Conservation (phyloP, 2,888 invertebrate genomes). For the Epicampocera succincta region DNA sequence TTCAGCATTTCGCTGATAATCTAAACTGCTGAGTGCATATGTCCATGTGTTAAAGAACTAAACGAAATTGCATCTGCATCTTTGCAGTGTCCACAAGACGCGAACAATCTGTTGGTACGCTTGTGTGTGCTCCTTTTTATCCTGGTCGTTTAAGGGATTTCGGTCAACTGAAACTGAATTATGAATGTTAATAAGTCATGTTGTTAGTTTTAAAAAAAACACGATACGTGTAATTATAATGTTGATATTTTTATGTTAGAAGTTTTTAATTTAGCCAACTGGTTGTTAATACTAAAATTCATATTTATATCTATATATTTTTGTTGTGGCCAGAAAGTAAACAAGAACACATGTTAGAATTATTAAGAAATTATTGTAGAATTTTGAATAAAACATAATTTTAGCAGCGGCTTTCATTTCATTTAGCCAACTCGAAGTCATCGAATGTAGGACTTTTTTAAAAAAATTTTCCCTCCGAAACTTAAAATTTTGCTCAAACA, state of each 20-base stretch:
- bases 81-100: conserved; percentile 46
- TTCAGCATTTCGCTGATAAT: conserved; percentile 68
- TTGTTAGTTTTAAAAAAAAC: conserved; percentile 14
- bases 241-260: conserved; percentile 48
- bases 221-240: conserved; percentile 64
- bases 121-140: not conserved
- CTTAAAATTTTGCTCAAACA: too few relatives aligned
- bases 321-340: not conserved
- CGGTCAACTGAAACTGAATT: conserved; percentile 58
- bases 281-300: not conserved
- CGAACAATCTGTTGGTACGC: conserved; percentile 1
- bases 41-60: conserved; percentile 65
- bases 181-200: conserved; percentile 53
- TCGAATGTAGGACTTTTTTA: too few relatives aligned
- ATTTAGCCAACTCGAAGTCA: too few relatives aligned
- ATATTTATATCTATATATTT: not conserved
- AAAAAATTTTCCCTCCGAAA: too few relatives aligned
- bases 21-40: conserved; percentile 72
- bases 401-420: too few relatives aligned
- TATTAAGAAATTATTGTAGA: not conserved
- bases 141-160: conserved; percentile 55
- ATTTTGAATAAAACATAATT: too few relatives aligned
- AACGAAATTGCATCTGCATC: conserved; percentile 69
- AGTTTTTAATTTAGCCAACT: conserved; percentile 35
- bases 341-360: not conserved